phyloP scores from a whole-genome alignment of 2,888 invertebrate genomes.

The Pterostichus niger region DNA sequence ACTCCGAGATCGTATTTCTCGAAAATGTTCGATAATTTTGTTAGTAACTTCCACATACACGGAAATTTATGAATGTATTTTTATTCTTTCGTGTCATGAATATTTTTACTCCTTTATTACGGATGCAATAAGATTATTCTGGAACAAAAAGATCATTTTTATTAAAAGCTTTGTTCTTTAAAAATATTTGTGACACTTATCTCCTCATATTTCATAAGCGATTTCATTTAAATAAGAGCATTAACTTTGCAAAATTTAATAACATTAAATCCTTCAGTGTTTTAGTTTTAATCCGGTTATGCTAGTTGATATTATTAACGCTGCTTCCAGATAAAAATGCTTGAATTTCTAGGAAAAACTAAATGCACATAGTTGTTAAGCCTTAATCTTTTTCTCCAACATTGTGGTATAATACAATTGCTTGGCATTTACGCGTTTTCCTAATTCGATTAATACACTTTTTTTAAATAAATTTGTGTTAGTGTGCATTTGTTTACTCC shows the following conservation, averaged over 20 bases:
- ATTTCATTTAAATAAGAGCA: conserved; percentile 17
- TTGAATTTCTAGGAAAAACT: conserved; percentile 18
- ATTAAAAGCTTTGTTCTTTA: conserved; percentile 11
- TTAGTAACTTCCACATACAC: conserved; percentile 52
- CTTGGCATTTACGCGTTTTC: neutral
- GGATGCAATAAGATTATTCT: neutral
- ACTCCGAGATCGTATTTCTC: conserved; percentile 46
- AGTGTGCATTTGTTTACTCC: no score
- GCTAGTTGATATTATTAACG: conserved; percentile 1
- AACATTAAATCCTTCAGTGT: conserved; percentile 21
- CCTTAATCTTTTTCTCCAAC: conserved; percentile 11
- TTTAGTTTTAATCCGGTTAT: conserved; percentile 9
- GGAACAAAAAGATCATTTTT: neutral
- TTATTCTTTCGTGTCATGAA: neutral
- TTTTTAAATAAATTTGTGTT: no score
- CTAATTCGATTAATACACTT: neutral
- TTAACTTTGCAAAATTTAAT: conserved; percentile 33
- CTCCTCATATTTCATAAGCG: conserved; percentile 4
- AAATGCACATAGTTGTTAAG: neutral
- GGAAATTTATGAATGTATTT: conserved; percentile 26
- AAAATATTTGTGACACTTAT: conserved; percentile 1
- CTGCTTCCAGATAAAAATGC: conserved; percentile 9
- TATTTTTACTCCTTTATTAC: neutral
- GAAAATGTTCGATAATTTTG: conserved; percentile 58
- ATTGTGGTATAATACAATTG: conserved; percentile 5